Evolutionary conservation across 1,140 invertebrate species (phyloP), one percentile per base, ranked within the genome.

Genomic region (Pseudomyrmex gracilis): DNA sequence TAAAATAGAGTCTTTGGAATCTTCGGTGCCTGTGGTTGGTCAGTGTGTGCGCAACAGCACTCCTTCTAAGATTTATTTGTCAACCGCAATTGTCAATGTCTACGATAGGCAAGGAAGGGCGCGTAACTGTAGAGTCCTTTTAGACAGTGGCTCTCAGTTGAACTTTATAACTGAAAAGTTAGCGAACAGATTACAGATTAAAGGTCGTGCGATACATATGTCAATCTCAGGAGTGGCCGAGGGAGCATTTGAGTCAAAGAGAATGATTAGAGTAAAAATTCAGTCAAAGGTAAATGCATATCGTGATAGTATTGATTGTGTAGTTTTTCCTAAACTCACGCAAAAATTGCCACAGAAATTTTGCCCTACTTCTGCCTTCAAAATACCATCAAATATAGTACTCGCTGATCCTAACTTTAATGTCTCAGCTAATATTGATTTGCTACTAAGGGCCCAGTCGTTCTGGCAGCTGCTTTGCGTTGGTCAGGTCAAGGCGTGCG

Each of bases 401-500:
- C 2, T 73, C 0, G 55, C 70, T 1, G 55, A 73, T 58, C 70
- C 34, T 1, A 43, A 73, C 3, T 73, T 73, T 2, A 73, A 73
- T 5, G 2, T 55, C 1, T 34, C 53, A 1, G 3, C 4, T 43
- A n/a, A 73, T 8, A 15, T 73, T 5, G 55, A 73, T 13, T 20
- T 58, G n/a, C n/a, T 73, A 1, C 20, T 58, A 12, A 34, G 70
- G 4, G 70, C n/a, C 13, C n/a, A 73, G 3, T 17, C 45, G 2
- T 73, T 73, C 8, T 73, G 68, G 70, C 15, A 73, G 5, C n/a
- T 73, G 2, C 10, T 58, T 12, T 73, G 55, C 17, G 55, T 73
- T 0, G 55, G 55, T 0, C 70, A 58, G 2, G 17, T 57, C 0
- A 57, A 13, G 5, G 15, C 55, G 0, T 55, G 70, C 1, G 12